A percentile compares a stretch with the other conserved stretches of the same genome.
Conservation (phyloP, 2,888 invertebrate genomes). For the Papilio gigon region DNA sequence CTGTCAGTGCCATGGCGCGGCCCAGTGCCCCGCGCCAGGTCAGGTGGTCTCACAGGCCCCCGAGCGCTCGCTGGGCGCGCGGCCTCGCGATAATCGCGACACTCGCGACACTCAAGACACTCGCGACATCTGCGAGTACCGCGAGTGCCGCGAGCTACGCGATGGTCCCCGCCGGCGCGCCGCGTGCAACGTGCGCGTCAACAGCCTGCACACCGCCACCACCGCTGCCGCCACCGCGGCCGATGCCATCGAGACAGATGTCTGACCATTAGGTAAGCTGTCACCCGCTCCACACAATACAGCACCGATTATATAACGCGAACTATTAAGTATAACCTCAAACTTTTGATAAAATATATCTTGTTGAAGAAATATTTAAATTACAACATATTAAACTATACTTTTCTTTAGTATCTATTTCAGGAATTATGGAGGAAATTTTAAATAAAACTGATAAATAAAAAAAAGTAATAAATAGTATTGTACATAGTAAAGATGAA, state of each 20-base stretch:
- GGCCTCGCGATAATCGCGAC: constrained; percentile 56
- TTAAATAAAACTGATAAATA: too few species aligned
- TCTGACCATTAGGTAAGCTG: constrained; percentile 94
- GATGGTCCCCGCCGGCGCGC: constrained; percentile 58
- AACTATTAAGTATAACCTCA: neutral
- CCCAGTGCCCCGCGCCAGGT: constrained; percentile 22
- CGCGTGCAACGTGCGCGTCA: constrained; percentile 74
- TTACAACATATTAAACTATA: neutral
- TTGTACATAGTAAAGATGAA: too few species aligned
- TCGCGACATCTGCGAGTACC: constrained; percentile 53
- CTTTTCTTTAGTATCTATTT: neutral
- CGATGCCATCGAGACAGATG: constrained; percentile 96
- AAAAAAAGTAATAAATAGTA: too few species aligned
- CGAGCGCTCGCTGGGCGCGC: constrained; percentile 44
- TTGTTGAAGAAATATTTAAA: neutral
- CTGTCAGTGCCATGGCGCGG: constrained; percentile 44
- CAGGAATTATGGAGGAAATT: neutral
- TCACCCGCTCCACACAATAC: neutral
- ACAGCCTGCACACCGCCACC: constrained; percentile 84
- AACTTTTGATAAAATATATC: neutral
- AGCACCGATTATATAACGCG: constrained; percentile 41
- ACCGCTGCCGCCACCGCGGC: constrained; percentile 87
- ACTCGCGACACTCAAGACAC: constrained; percentile 73
- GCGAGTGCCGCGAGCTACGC: constrained; percentile 43
- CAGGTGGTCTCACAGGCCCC: constrained; percentile 43